Conservation (phyloP, 2,113 vertebrate genomes). For the Hippocampus comes region DNA sequence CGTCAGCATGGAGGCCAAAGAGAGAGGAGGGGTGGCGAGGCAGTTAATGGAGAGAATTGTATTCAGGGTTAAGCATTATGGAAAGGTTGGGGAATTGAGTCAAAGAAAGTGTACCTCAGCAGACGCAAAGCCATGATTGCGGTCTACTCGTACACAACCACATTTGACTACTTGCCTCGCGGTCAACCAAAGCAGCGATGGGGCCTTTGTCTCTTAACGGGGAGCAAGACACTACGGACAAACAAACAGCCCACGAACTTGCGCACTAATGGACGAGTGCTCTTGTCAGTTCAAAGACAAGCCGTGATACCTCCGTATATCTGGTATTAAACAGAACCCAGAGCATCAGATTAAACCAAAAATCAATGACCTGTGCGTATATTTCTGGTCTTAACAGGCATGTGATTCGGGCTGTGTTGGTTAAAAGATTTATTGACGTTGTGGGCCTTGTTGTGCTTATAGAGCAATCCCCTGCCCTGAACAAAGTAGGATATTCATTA, state of each 20-base stretch:
- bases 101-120: conserved; percentile 59
- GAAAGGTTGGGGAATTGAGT: conserved; percentile 58
- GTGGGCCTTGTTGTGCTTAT: conserved; percentile 19
- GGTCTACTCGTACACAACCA: conserved; percentile 37
- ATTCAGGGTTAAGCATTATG: conserved; percentile 48
- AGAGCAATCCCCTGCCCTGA: conserved; percentile 3
- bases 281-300: conserved; percentile 42
- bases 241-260: conserved; percentile 37
- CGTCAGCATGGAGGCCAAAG: conserved; percentile 18
- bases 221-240: conserved; percentile 37
- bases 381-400: conserved; percentile 34
- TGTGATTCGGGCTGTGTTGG: conserved; percentile 42
- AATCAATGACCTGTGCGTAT: conserved; percentile 22
- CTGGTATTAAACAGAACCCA: not conserved
- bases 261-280: conserved; percentile 32
- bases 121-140: conserved; percentile 45
- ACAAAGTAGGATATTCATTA: conserved; percentile 32
- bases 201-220: conserved; percentile 34
- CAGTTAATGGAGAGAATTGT: conserved; percentile 37
- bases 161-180: not conserved
- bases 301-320: conserved; percentile 36
- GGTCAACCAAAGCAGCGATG: not conserved
- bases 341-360: conserved; percentile 35
- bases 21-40: conserved; percentile 12
- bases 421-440: conserved; percentile 55